Conservation (phyloP, 2,888 invertebrate species). For the Brenthis hecate region DNA sequence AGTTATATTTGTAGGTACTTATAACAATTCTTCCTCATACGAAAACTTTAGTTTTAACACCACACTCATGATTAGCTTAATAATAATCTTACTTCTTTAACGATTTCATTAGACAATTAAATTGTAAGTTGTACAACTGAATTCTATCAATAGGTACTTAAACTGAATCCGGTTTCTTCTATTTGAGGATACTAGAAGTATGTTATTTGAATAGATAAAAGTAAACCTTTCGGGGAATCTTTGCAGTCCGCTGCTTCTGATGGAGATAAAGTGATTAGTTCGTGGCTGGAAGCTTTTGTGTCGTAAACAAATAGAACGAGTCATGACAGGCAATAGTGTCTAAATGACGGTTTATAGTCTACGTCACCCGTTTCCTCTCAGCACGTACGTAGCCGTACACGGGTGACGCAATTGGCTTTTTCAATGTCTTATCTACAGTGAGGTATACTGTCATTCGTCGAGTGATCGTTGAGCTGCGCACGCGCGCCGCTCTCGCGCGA, state of each 20-base stretch:
- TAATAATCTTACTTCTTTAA: not conserved
- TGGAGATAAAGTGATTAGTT: conserved; percentile 35
- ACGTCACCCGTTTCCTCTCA: conserved; percentile 78
- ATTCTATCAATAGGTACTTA: no score
- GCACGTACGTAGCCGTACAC: conserved; percentile 76
- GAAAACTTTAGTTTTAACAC: no score
- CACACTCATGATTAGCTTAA: no score
- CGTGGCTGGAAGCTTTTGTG: conserved; percentile 51
- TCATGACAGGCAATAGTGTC: conserved; percentile 65
- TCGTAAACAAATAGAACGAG: conserved; percentile 62
- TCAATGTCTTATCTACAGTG: conserved; percentile 81
- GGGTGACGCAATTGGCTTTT: conserved; percentile 81
- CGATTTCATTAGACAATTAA: no score
- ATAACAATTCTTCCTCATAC: no score
- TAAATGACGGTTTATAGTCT: conserved; percentile 68
- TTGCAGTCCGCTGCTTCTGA: conserved; percentile 12
- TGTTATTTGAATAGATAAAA: conserved; percentile 13
- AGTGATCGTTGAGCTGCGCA: conserved; percentile 74
- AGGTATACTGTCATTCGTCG: conserved; percentile 79
- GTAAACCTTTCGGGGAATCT: conserved; percentile 11
- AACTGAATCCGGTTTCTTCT: conserved; percentile 17
- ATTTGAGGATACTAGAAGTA: conserved; percentile 4
- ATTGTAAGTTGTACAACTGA: no score
- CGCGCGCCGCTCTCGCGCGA: conserved; percentile 63
- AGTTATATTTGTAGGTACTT: no score